phyloP scores from a whole-genome alignment of 1,140 invertebrate species.

The Nephotettix cincticeps region DNA sequence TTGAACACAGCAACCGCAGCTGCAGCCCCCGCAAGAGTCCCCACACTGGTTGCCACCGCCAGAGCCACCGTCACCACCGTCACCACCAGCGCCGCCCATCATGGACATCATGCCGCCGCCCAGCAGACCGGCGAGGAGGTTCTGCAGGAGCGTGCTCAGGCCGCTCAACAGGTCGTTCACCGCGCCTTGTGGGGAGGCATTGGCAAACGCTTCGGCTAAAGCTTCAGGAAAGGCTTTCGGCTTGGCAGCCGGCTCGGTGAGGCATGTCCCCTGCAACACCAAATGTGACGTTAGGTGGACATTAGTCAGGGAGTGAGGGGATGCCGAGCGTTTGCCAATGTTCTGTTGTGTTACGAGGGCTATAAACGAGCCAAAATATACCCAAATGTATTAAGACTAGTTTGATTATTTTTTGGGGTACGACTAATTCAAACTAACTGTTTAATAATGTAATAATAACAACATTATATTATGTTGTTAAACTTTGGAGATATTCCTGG shows the following conservation, averaged over 20 bases:
- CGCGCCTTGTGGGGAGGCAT: not conserved
- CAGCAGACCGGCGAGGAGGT: not conserved
- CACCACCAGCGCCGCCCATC: not conserved
- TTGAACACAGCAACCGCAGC: no score
- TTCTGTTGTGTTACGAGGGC: no score
- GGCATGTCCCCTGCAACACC: not conserved
- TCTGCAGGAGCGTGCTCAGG: constrained; percentile 1
- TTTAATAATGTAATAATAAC: no score
- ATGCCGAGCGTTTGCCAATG: no score
- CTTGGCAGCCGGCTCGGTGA: not conserved
- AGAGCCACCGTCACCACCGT: not conserved
- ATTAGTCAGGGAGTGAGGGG: no score
- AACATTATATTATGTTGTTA: no score
- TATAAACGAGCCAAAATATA: no score
- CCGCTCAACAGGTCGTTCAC: not conserved
- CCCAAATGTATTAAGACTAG: no score
- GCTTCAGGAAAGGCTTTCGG: not conserved
- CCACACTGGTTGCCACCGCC: not conserved
- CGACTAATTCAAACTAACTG: no score
- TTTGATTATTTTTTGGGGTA: no score
- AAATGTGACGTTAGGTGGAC: not conserved
- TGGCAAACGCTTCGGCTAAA: not conserved
- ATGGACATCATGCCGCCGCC: not conserved
- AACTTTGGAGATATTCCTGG: no score
- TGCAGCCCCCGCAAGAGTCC: no score